Base-by-base conservation (phyloP, 1,140 invertebrate species). In the Spodoptera litura region DNA sequence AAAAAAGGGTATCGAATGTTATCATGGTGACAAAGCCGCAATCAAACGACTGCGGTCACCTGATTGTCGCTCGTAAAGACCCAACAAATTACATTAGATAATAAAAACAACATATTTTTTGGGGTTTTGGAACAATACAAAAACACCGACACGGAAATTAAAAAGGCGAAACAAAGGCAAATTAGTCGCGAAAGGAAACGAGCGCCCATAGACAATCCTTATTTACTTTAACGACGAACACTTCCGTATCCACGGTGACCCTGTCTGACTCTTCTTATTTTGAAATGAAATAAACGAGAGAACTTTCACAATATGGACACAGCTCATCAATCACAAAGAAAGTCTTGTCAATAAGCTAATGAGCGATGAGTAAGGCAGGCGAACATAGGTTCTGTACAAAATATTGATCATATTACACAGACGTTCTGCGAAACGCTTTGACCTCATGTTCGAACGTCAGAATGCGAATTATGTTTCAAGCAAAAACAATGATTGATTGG, bases 121-220 rank as follows among this genome's bases (percentile, higher is more conserved):
- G 74, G 80, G 84, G 20, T 80, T 71, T 70, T 38, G 79, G 81
- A 84, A 87, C 86, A 91, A 90, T 88, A 87, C 82, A 73, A 87
- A 89, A 91, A 90, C 86, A 87, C 86, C 86, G 85, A 87, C 84
- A 78, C 85, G 89, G 88, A 90, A 93, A 92, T 92, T 93, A 91
- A 90, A 93, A 91, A 68, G 81, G 76, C 31, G 86, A 87, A 92
- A 93, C 88, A 93, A 91, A 91, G 88, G 86, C 85, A 90, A 91
- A 93, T 91, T 89, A 85, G 77, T 88, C 84, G 89, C 88, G 87
- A 85, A 87, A 89, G 85, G 88, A 83, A 85, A 87, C 82, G 82
- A 86, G 78, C 80, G 81, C 74, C 84, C 85, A 78, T 84, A 79
- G 80, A 66, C 79, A 70, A 31, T 51, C 79, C 75, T 83, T 88